Evolutionary conservation across 2,797 vertebrate species (phyloP).

Genomic region (Enoplosus armatus): DNA sequence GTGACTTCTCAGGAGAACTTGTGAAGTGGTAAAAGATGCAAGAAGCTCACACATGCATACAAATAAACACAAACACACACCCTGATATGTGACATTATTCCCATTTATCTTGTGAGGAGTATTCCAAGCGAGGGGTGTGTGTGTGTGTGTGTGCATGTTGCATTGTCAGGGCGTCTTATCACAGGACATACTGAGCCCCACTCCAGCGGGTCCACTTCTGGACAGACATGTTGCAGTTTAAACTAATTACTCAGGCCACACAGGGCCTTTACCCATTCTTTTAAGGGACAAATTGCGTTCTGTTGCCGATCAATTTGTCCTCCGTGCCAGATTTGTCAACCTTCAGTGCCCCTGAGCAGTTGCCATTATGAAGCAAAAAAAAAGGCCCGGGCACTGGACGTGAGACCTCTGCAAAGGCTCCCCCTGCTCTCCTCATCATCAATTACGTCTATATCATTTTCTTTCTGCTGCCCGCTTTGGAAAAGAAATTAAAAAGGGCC

Average conservation of each 20-base stretch:
- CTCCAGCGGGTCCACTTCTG: conserved; percentile 55
- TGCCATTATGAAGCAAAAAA: conserved; percentile 69
- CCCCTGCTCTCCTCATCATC: conserved; percentile 77
- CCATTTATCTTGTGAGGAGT: conserved; percentile 16
- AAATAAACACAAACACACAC: conserved; percentile 7
- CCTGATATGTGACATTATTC: neutral
- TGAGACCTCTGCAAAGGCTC: conserved; percentile 72
- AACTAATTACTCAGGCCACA: conserved; percentile 78
- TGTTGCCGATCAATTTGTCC: conserved; percentile 81
- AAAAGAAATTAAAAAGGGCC: conserved; percentile 82
- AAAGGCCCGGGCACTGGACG: conserved; percentile 58
- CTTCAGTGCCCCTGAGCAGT: conserved; percentile 69
- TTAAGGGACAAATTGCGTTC: conserved; percentile 77
- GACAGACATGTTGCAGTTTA: conserved; percentile 68
- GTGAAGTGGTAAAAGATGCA: neutral
- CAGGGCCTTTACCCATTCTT: conserved; percentile 66
- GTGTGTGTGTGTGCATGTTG: conserved; percentile 21
- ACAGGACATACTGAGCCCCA: conserved; percentile 50
- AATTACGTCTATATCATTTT: conserved; percentile 84
- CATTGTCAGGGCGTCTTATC: conserved; percentile 57
- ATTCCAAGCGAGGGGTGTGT: conserved; percentile 23
- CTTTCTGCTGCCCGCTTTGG: conserved; percentile 75
- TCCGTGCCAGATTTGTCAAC: conserved; percentile 79
- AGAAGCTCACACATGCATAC: conserved; percentile 9
- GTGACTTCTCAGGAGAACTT: conserved; percentile 3